Percentiles rank a stretch among this genome's conserved stretches.
Conservation (phyloP, 2,113 vertebrate genomes). For the Vidua chalybeata region DNA sequence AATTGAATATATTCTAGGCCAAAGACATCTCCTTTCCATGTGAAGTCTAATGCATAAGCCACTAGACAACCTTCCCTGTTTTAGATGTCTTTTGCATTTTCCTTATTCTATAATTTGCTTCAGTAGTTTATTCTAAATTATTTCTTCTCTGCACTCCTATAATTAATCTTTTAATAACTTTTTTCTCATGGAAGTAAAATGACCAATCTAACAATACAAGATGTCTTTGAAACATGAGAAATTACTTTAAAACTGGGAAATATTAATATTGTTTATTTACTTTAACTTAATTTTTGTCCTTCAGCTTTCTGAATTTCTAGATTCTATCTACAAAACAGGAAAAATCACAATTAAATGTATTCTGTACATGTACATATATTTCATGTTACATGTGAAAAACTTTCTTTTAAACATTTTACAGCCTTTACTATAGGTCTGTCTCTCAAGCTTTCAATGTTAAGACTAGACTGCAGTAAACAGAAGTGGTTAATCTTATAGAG, state of each 20-base stretch:
- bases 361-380: neutral
- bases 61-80: neutral
- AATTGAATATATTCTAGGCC: neutral
- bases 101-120: neutral
- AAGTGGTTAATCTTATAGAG: neutral
- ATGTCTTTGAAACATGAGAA: neutral
- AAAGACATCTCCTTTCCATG: neutral
- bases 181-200: neutral
- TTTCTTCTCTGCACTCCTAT: neutral
- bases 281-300: neutral
- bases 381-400: neutral
- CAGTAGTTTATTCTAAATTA: neutral
- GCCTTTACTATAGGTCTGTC: neutral
- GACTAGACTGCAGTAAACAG: neutral
- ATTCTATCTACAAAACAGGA: neutral
- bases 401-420: neutral
- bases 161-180: neutral
- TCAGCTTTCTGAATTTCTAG: neutral
- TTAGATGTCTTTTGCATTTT: neutral
- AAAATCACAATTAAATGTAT: neutral
- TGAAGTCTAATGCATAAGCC: neutral
- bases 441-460: neutral
- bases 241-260: neutral
- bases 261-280: neutral
- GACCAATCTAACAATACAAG: neutral